Evolutionary conservation across 2,888 invertebrate genomes (phyloP), one percentile per base, ranked within the genome.

Genomic region (Agrochola circellaris): DNA sequence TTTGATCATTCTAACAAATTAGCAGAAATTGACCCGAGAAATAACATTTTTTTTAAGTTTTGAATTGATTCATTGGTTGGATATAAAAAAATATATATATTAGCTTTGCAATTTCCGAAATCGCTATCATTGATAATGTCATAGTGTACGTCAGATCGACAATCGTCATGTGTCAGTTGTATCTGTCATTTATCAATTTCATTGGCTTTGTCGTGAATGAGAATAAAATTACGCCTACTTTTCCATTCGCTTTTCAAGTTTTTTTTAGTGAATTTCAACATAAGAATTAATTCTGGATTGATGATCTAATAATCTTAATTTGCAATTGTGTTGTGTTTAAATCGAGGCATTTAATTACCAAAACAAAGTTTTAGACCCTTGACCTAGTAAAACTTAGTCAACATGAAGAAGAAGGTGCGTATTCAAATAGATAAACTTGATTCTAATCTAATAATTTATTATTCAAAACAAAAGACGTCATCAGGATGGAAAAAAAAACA

Each of bases 401-500:
- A 90, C 77, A 96, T 96, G 96, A 96, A 96, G 94, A 96, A 96
- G 92, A 96, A 96, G 95, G 96, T 96, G 92, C 80, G 84, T 91
- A 87, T 84, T 81, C n/a, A 30, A 78, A 76, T 85, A 77, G 75
- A 81, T 83, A 81, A 79, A 76, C 68, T 77, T 62, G 61, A 60
- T 82, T 68, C 30, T 42, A 75, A 67, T 81, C 56, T 51, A n/a
- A 6, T 66, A 67, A 48, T 76, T 58, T 73, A n/a, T 68, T 66
- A 68, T 66, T 73, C 58, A 60, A 56, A 66, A 66, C 51, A 62
- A 73, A 34, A 65, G 7, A 48, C n/a, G 30, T 71, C 62, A 62
- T 75, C 38, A 58, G 7, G 34, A 34, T 54, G 23, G 20, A 51
- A 51, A 54, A 15, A 68, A 62, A 73, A 26, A 45, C 11, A 30